Evolutionary conservation across 2,113 vertebrate species (phyloP).

Genomic region (Cyprinus carpio): DNA sequence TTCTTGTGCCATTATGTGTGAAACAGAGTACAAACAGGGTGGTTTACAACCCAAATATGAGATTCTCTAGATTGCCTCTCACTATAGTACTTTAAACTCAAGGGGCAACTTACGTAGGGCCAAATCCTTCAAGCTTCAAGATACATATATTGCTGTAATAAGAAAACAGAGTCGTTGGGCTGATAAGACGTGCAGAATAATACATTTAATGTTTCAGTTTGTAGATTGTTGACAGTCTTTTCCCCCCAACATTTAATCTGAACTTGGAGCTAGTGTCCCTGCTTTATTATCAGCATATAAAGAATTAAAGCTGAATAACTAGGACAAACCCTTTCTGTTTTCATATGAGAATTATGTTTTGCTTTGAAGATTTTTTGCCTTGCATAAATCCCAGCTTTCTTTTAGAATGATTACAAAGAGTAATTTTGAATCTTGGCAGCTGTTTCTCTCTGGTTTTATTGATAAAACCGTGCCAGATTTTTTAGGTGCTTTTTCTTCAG

Average conservation of each 20-base stretch:
- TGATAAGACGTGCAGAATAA: background rate
- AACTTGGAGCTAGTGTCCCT: background rate
- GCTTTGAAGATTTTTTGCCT: background rate
- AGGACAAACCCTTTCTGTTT: background rate
- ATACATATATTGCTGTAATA: background rate
- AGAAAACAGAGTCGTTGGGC: background rate
- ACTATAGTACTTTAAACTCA: slow-evolving; percentile 27
- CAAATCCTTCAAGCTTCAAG: background rate
- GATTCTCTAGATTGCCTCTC: background rate
- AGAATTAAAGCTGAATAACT: background rate
- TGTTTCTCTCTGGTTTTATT: background rate
- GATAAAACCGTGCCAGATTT: background rate
- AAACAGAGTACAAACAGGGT: slow-evolving; percentile 51
- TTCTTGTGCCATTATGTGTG: slow-evolving; percentile 52
- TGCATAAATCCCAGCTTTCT: background rate
- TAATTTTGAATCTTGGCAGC: slow-evolving; percentile 9
- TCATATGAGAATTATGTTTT: background rate
- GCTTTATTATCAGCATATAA: background rate
- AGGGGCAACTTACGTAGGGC: background rate
- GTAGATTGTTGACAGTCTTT: background rate
- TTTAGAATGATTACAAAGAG: background rate
- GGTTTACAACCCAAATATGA: slow-evolving; percentile 57
- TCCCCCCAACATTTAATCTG: background rate
- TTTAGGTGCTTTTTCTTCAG: too few species aligned
- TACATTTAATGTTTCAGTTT: background rate